Base-by-base conservation (phyloP, 2,797 vertebrate genomes). In the Cossypha polioptera region DNA sequence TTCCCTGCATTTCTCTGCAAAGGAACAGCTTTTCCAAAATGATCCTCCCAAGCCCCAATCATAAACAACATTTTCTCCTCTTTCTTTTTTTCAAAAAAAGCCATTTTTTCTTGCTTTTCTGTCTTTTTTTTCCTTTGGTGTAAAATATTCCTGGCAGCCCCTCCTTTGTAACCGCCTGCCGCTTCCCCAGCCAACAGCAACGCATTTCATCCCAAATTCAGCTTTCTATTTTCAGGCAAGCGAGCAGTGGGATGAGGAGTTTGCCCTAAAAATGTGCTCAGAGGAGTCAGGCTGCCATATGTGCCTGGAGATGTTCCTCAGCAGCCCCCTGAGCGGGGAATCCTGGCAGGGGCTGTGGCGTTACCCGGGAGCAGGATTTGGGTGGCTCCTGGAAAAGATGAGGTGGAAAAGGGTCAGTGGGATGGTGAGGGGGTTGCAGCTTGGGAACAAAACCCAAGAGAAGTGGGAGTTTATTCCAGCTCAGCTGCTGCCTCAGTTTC, bases 211-310 rank as follows among this genome's bases (percentile, higher is more conserved):
- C 97, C 97, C 96, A 88, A 98, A 98, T 97, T 96, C 97, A 95
- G 95, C 91, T 78, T 90, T 97, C 97, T 98, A 98, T 98, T 98
- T 98, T 97, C 95, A 95, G 97, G 86, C 50, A 5, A 95, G 94
- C 38, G 36, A 97, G 94, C 90, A 80, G 97, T 75, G 68, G 96
- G 97, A 97, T 96, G 97, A 96, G 90, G 96, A 96, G 90, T 95
- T 96, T 98, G 96, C 97, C 98, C 97, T 98, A 97, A 98, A 98
- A 98, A 96, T 96, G 97, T 86, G 85, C 94, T 98, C 90, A 40
- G 93, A 92, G 94, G 93, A 97, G 96, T 94, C 78, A 74, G 96
- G 96, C 86, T 81, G 93, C 97, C 97, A 97, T 97, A 96, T 97
- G 97, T 89, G 68, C 65, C 24, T 73, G 63, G 94, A 80, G 94